Evolutionary conservation across 2,797 vertebrate species (phyloP), one percentile per base, ranked within the genome.

Genomic region (Luscinia megarhynchos): DNA sequence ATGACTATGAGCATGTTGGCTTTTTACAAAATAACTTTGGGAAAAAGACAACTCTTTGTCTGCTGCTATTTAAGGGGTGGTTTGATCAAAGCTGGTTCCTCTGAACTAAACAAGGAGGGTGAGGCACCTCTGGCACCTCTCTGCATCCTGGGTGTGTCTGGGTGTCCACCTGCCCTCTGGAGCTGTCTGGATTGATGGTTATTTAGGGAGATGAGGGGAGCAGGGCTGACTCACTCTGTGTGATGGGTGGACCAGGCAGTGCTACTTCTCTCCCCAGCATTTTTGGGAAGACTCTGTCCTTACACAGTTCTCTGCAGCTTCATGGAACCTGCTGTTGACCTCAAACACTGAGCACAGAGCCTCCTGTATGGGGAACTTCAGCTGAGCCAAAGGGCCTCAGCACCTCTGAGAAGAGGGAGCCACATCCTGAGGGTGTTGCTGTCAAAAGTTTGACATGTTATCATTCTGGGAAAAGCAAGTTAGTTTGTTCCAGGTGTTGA

Each of bases 31-130:
- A 55, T 22, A 55, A 85, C 55, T 91, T 34, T 0, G 23, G 41
- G 30, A 50, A 29, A 53, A 43, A 50, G 15, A 15, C 34, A 43
- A 1, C 53, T 83, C 46, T 74, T 27, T 50, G 70, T 94, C 51
- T 84, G 50, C 38, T 66, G 62, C 24, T 48, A 1, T 75, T 86
- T 50, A 61, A 46, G 78, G 69, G 68, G 13, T 32, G 23, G 38
- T 7, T 81, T 84, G 90, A 88, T 92, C 89, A 81, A 90, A 96
- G 80, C 74, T 58, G 20, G 36, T 32, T 78, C 24, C 12, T 78
- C 19, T 68, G 58, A 36, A 17, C 64, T 72, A 87, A 83, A 51
- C 15, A 59, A 46, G 54, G 66, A 90, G 24, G 30, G 12, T 0
- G 10, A 84, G 86, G 51, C 50, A 30, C 8, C 38, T 82, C 63